A percentile compares a stretch with the other conserved stretches of the same genome.
These are phyloP conservation scores for Leucania comma DNA, from an alignment of 2,888 invertebrate species.

Conservation along the genomic window DNA sequence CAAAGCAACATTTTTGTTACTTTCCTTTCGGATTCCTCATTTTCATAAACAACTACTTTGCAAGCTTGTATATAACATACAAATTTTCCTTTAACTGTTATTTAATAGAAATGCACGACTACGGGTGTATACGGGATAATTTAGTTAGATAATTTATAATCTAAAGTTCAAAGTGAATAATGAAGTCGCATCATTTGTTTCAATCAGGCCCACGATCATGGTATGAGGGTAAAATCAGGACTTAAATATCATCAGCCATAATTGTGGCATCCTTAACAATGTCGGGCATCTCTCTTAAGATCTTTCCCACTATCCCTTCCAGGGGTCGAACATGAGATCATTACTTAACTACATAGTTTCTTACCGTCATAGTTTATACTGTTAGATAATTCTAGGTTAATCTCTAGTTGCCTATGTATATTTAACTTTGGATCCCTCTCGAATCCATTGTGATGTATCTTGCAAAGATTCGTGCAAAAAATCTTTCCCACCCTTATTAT, in stretches of 20 bases:
- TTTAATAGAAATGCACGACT: slow-evolving; percentile 5
- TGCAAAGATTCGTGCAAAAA: slow-evolving; percentile 7
- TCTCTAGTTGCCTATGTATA: slow-evolving; percentile 9
- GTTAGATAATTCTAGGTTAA: slow-evolving; percentile 13
- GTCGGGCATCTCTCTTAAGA: slow-evolving; percentile 17
- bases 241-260: slow-evolving; percentile 44
- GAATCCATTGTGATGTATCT: slow-evolving; percentile 8
- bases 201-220: slow-evolving; percentile 33
- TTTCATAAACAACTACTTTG: slow-evolving; percentile 5
- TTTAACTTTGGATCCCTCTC: slow-evolving; percentile 16
- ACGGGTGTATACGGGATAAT: not conserved
- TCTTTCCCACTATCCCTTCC: slow-evolving; percentile 6
- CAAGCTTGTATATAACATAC: not conserved
- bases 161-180: slow-evolving; percentile 25
- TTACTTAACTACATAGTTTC: slow-evolving; percentile 14
- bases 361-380: slow-evolving; percentile 4
- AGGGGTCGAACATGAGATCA: slow-evolving; percentile 1
- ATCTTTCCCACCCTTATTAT: not conserved
- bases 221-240: slow-evolving; percentile 46
- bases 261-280: slow-evolving; percentile 59
- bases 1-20: not conserved
- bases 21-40: not conserved
- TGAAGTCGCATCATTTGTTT: slow-evolving; percentile 48
- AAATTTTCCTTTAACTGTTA: not conserved
- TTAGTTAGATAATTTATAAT: not conserved